Evolutionary conservation across 2,888 invertebrate genomes (phyloP), one percentile per base, ranked within the genome.

Genomic region (Arctia plantaginis): DNA sequence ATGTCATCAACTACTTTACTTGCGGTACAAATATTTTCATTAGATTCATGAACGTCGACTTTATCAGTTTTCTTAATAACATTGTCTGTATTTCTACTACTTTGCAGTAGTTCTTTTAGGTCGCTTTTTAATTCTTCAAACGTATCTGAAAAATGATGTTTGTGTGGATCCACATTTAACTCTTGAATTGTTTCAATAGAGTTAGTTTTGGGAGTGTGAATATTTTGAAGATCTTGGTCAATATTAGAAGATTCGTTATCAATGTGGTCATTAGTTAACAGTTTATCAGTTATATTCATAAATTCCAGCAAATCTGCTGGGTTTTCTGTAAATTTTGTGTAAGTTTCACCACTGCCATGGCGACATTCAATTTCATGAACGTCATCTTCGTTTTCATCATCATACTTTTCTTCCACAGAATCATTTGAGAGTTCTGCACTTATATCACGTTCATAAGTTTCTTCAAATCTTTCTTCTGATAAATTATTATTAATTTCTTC

Each of bases 261-360:
- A 75, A 73, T 78, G 64, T 85, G 85, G 62, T 91, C 86, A 70
- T 83, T 84, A 75, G 80, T 88, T 68, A 94, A 90, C 83, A 95
- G 89, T 88, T 93, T 91, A 86, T 95, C 93, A 65, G 95, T 95
- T 66, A 95, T 82, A 76, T 86, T 92, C 72, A 95, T 90, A 82
- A 95, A 95, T 85, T 95, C 95, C 80, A 95, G 93, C 79, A 95
- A 90, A 82, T 94, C 93, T 23, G 88, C 89, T 12, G 94, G 90
- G 78, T 94, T 89, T 83, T 94, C 94, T 18, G 93, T 92, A 77
- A 94, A 94, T 86, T 95, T 95, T 55, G 95, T 95, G 72, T 95
- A 95, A 30, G 95, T 95, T 69, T 94, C 94, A 65, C 95, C 93
- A 83, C 95, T 95, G 4, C 94, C 94, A 77, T 93, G 91, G 62